Conservation (phyloP, 2,888 invertebrate genomes). For the Cantharis rustica region DNA sequence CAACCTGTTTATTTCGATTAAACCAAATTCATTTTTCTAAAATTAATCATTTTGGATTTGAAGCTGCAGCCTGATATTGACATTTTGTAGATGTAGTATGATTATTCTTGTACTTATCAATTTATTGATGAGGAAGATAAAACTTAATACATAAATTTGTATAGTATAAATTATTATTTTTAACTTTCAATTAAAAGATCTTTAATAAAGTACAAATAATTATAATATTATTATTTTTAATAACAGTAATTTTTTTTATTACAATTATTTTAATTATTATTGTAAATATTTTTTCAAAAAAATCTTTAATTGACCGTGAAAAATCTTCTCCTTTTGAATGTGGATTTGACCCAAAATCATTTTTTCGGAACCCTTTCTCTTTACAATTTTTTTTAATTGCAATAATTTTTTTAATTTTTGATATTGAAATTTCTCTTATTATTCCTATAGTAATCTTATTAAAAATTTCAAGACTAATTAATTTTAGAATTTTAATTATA, state of each 20-base stretch:
- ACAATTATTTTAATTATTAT: slow-evolving; percentile 57
- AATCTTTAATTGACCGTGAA: slow-evolving; percentile 65
- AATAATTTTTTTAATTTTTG: slow-evolving; percentile 74
- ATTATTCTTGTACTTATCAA: slow-evolving; percentile 65
- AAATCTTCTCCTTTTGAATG: slow-evolving; percentile 69
- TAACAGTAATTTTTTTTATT: slow-evolving; percentile 35
- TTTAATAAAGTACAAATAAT: slow-evolving; percentile 67
- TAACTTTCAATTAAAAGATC: slow-evolving; percentile 74
- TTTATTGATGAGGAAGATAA: slow-evolving; percentile 71
- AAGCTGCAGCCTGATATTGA: slow-evolving; percentile 71
- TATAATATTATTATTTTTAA: slow-evolving; percentile 46
- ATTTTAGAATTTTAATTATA: slow-evolving; percentile 43
- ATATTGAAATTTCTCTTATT: slow-evolving; percentile 71
- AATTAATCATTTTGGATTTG: slow-evolving; percentile 67
- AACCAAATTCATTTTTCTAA: slow-evolving; percentile 59
- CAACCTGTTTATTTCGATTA: slow-evolving; percentile 59
- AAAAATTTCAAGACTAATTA: slow-evolving; percentile 46
- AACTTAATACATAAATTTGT: too few relatives aligned
- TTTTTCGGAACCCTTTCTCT: slow-evolving; percentile 62
- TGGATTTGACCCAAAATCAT: slow-evolving; percentile 63
- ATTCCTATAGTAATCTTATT: slow-evolving; percentile 61
- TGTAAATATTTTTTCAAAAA: slow-evolving; percentile 60
- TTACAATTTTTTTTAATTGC: slow-evolving; percentile 69
- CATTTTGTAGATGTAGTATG: slow-evolving; percentile 71
- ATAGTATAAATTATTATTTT: slow-evolving; percentile 71